phyloP scores from a whole-genome alignment of 2,113 vertebrate species.

The Corythaeola cristata region DNA sequence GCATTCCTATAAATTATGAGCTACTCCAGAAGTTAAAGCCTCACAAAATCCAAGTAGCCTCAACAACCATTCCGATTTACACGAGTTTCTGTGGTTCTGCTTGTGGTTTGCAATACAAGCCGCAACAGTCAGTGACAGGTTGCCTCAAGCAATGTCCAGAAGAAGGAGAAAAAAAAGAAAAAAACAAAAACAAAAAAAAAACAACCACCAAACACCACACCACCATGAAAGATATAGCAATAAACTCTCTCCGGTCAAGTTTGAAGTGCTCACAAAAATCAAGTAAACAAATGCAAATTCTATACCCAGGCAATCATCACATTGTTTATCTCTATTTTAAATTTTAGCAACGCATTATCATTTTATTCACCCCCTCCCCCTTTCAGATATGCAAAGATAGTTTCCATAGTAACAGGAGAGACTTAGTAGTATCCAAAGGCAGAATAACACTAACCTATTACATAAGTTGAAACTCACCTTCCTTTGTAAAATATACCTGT shows the following conservation, averaged over 20 bases:
- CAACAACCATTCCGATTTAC: not conserved
- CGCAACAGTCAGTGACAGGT: not conserved
- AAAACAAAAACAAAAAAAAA: too few species aligned
- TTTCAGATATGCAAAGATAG: constrained; percentile 28
- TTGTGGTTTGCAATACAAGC: not conserved
- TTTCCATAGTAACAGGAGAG: constrained; percentile 25
- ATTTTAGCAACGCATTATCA: not conserved
- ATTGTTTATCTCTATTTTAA: not conserved
- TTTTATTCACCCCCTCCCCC: not conserved
- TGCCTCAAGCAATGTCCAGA: not conserved
- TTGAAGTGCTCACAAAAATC: not conserved
- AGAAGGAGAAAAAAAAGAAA: not conserved
- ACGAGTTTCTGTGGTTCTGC: not conserved
- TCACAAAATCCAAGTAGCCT: not conserved
- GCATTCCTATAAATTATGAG: not conserved
- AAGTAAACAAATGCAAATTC: not conserved
- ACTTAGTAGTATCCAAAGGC: constrained; percentile 22
- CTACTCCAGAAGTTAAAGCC: not conserved
- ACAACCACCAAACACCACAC: too few species aligned
- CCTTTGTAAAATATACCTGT: not conserved
- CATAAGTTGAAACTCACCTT: constrained; percentile 14
- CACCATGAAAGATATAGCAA: not conserved
- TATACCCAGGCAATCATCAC: not conserved
- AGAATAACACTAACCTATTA: constrained; percentile 2
- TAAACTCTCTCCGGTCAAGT: not conserved